phyloP scores from a whole-genome alignment of 2,113 vertebrate genomes.

The Oryzias javanicus region DNA sequence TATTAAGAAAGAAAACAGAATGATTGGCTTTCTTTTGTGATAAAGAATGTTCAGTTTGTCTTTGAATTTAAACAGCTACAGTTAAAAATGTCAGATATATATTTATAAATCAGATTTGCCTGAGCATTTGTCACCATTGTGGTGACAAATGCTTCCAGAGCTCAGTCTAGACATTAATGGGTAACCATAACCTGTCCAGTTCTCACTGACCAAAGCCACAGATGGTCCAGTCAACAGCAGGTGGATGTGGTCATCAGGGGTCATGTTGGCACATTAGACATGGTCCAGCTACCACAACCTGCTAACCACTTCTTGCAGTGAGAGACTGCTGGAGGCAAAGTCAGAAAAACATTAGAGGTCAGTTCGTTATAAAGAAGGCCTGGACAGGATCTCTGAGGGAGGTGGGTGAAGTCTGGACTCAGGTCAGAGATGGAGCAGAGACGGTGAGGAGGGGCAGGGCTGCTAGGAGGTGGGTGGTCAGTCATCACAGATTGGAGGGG shows the following conservation, averaged over 20 bases:
- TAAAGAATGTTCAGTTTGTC: not conserved
- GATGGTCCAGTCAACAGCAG: conserved; percentile 58
- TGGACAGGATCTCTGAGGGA: conserved; percentile 45
- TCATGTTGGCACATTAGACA: conserved; percentile 59
- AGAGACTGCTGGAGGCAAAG: conserved; percentile 44
- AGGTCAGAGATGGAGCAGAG: conserved; percentile 35
- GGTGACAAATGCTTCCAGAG: conserved; percentile 20
- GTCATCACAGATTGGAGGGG: conserved; percentile 29
- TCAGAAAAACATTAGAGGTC: conserved; percentile 53
- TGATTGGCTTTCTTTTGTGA: not conserved
- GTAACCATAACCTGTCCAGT: conserved; percentile 56
- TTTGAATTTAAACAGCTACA: not conserved
- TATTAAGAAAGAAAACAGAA: not conserved
- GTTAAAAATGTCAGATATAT: too few species aligned
- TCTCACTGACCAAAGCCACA: conserved; percentile 47
- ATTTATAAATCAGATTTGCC: too few species aligned
- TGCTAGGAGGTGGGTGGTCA: conserved; percentile 40
- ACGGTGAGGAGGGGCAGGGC: conserved; percentile 9
- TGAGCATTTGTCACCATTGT: not conserved
- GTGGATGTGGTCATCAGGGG: conserved; percentile 56
- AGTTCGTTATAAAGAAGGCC: conserved; percentile 41
- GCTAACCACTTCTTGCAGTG: conserved; percentile 51
- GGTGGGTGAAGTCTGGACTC: conserved; percentile 20
- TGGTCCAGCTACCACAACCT: conserved; percentile 50
- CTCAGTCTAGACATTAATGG: conserved; percentile 47